Evolutionary conservation across 2,797 vertebrate species (phyloP).

Genomic region (Sphaeramia orbicularis): DNA sequence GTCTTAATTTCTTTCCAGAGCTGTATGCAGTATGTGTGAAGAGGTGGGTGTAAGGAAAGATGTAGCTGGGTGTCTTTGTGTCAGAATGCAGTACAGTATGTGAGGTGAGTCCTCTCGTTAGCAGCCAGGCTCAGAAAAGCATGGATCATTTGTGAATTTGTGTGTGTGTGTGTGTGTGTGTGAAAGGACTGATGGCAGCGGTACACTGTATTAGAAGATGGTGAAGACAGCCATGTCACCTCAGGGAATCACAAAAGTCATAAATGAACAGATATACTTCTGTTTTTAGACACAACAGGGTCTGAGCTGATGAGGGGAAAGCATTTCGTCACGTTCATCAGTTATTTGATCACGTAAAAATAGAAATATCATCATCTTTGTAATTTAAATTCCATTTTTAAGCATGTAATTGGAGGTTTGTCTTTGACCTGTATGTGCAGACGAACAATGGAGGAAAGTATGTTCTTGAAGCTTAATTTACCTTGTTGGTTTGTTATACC

Average conservation of each 20-base stretch:
- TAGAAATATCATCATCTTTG: no score
- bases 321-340: no score
- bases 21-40: conserved; percentile 23
- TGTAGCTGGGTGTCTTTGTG: conserved; percentile 45
- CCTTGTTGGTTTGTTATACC: conserved; percentile 39
- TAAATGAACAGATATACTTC: neutral
- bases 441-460: neutral
- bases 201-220: conserved; percentile 15
- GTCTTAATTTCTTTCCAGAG: no score
- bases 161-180: neutral
- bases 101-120: conserved; percentile 48
- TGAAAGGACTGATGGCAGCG: neutral
- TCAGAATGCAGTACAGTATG: conserved; percentile 32
- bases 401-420: no score
- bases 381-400: no score
- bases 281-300: no score
- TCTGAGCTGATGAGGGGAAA: no score
- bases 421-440: no score
- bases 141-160: neutral
- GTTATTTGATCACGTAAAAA: no score
- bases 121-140: conserved; percentile 20
- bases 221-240: neutral
- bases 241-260: conserved; percentile 8
- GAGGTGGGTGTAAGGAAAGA: conserved; percentile 39
- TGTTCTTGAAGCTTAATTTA: conserved; percentile 52